Percentiles rank a stretch among this genome's conserved stretches.
These are phyloP conservation scores for Chrysolina oricalcia DNA, from an alignment of 2,888 invertebrate genomes.

Conservation along the genomic window DNA sequence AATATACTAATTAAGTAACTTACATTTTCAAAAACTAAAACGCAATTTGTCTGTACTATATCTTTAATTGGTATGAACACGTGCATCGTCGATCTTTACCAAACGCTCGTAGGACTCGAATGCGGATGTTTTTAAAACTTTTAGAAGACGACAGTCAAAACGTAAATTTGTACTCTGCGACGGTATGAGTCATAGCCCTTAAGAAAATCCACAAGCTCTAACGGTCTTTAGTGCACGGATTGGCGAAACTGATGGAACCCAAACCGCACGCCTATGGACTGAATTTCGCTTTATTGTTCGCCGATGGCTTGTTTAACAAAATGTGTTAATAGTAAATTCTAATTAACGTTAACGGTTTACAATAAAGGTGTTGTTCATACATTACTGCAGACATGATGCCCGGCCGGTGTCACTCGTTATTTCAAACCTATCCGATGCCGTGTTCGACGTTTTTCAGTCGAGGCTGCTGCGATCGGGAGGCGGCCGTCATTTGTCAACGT, in stretches of 20 bases:
- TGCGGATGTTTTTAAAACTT: no score
- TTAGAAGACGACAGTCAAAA: no score
- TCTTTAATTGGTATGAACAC: no score
- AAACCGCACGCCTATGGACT: slow-evolving; percentile 38
- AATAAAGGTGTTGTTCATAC: slow-evolving; percentile 69
- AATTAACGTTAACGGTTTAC: slow-evolving; percentile 68
- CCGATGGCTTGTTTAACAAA: slow-evolving; percentile 65
- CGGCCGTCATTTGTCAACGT: slow-evolving; percentile 54
- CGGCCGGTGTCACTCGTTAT: slow-evolving; percentile 60
- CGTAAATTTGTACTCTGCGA: no score
- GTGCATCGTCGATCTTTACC: no score
- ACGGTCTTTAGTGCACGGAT: background rate
- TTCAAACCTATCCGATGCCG: slow-evolving; percentile 45
- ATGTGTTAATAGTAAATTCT: slow-evolving; percentile 69
- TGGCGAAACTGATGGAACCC: background rate
- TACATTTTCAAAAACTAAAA: no score
- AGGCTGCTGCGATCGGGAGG: slow-evolving; percentile 34
- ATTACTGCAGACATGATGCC: slow-evolving; percentile 65
- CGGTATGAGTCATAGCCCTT: no score
- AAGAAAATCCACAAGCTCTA: no score
- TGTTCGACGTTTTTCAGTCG: slow-evolving; percentile 41
- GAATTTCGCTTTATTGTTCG: slow-evolving; percentile 53
- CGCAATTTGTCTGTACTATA: no score
- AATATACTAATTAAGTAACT: no score
- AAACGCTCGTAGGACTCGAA: no score